Evolutionary conservation across 2,888 invertebrate genomes (phyloP).

Genomic region (Seira ritae): DNA sequence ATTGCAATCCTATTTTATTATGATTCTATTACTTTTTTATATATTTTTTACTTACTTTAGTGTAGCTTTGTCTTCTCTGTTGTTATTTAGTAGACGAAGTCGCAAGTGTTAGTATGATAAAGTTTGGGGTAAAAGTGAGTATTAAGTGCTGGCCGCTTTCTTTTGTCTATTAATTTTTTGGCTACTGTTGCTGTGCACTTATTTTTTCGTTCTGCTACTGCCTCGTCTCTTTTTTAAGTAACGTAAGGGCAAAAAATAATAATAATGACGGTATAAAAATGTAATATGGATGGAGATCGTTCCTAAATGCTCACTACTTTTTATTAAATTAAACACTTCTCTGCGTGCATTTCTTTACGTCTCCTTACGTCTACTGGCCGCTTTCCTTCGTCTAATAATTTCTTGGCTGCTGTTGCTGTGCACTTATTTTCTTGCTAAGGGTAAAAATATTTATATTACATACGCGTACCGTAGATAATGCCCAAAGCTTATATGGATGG

Average conservation of each 20-base stretch:
- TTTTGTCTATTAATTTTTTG: slow-evolving; percentile 11
- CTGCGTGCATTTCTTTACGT: slow-evolving; percentile 4
- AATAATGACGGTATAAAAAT: slow-evolving; percentile 4
- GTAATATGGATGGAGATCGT: slow-evolving; percentile 11
- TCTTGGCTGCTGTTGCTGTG: slow-evolving; percentile 52
- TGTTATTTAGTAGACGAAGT: neutral
- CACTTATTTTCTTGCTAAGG: slow-evolving; percentile 38
- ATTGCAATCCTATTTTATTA: slow-evolving; percentile 7
- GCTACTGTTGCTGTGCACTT: slow-evolving; percentile 16
- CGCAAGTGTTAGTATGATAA: slow-evolving; percentile 7
- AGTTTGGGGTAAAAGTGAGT: neutral
- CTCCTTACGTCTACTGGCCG: slow-evolving; percentile 33
- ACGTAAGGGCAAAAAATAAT: neutral
- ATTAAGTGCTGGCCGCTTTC: slow-evolving; percentile 6
- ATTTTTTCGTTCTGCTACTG: slow-evolving; percentile 4
- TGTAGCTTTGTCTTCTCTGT: neutral
- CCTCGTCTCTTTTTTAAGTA: slow-evolving; percentile 2
- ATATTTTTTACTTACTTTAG: slow-evolving; percentile 1
- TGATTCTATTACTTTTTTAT: slow-evolving; percentile 6
- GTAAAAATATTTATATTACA: slow-evolving; percentile 29
- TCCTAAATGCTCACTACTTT: slow-evolving; percentile 3
- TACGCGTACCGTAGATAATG: neutral
- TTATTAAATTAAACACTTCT: slow-evolving; percentile 5
- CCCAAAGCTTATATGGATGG: slow-evolving; percentile 32
- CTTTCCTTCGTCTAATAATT: slow-evolving; percentile 43